A percentile compares a stretch with the other conserved stretches of the same genome.
These are phyloP conservation scores for Cranoglanis bouderius DNA, from an alignment of 2,113 vertebrate genomes.

Conservation along the genomic window DNA sequence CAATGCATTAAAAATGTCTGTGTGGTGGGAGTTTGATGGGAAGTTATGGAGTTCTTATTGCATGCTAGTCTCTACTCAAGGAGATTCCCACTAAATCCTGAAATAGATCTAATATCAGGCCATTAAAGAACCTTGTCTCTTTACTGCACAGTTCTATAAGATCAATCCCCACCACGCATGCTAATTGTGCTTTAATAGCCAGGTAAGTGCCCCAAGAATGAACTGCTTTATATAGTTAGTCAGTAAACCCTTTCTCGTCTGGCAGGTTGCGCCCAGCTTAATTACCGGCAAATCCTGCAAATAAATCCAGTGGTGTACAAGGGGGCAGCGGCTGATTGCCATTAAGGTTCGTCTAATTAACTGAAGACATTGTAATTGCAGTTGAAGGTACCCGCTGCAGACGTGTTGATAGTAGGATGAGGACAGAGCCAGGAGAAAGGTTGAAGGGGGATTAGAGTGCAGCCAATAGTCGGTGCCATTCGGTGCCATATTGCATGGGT, in stretches of 20 bases:
- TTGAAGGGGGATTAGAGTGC: neutral
- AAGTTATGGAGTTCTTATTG: neutral
- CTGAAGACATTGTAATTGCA: slow-evolving; percentile 38
- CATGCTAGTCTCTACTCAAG: neutral
- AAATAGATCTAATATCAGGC: slow-evolving; percentile 44
- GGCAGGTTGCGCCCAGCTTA: slow-evolving; percentile 29
- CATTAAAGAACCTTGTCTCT: slow-evolving; percentile 43
- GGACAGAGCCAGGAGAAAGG: neutral
- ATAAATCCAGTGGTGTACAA: slow-evolving; percentile 36
- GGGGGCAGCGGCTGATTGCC: slow-evolving; percentile 38
- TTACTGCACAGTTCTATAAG: slow-evolving; percentile 11
- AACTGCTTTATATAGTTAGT: slow-evolving; percentile 44
- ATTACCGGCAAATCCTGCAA: slow-evolving; percentile 37
- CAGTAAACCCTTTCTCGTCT: slow-evolving; percentile 39
- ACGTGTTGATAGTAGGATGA: slow-evolving; percentile 9
- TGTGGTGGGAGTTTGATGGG: neutral
- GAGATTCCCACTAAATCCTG: neutral
- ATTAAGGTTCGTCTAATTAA: slow-evolving; percentile 52
- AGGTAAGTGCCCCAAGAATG: slow-evolving; percentile 42
- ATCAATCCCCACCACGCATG: slow-evolving; percentile 37
- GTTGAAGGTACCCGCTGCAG: slow-evolving; percentile 39
- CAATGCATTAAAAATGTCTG: neutral
- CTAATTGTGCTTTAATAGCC: slow-evolving; percentile 51
- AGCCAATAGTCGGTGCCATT: neutral
- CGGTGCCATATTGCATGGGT: neutral